Percentiles rank a stretch among this genome's conserved stretches.
These are phyloP conservation scores for Galerucella pusilla DNA, from an alignment of 2,888 invertebrate species.

Conservation along the genomic window DNA sequence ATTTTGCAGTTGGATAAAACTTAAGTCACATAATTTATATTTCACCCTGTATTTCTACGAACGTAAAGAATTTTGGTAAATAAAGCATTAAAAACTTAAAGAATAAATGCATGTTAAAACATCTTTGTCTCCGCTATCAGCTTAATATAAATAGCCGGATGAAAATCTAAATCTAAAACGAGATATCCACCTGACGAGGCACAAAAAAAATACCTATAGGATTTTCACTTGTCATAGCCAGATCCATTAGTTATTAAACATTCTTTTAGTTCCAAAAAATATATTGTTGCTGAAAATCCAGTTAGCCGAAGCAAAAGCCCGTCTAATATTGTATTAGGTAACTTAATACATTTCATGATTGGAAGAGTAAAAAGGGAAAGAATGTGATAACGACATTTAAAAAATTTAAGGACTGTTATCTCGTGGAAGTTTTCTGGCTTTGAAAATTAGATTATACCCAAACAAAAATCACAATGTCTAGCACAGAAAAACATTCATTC, in stretches of 20 bases:
- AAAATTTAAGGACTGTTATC: conserved; percentile 16
- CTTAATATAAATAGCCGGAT: not conserved
- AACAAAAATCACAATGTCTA: no score
- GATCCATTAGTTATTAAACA: conserved; percentile 28
- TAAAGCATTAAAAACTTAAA: not conserved
- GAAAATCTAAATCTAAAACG: not conserved
- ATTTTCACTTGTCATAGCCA: not conserved
- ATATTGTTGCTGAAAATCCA: conserved; percentile 23
- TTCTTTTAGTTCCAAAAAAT: conserved; percentile 28
- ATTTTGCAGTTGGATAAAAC: not conserved
- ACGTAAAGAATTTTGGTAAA: not conserved
- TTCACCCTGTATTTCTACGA: not conserved
- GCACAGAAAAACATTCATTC: no score
- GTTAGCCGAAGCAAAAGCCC: conserved; percentile 11
- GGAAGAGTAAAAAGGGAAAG: conserved; percentile 22
- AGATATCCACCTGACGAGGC: not conserved
- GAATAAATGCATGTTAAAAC: not conserved
- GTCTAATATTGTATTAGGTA: conserved; percentile 18
- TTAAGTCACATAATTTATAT: not conserved
- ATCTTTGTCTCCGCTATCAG: not conserved
- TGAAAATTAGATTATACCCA: not conserved
- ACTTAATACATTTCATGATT: conserved; percentile 21
- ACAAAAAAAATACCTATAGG: not conserved
- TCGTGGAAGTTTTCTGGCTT: conserved; percentile 12
- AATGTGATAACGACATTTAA: conserved; percentile 27